Percentiles rank a stretch among this genome's conserved stretches.
These are phyloP conservation scores for Cosmia pyralina DNA, from an alignment of 2,888 invertebrate species.

Conservation along the genomic window DNA sequence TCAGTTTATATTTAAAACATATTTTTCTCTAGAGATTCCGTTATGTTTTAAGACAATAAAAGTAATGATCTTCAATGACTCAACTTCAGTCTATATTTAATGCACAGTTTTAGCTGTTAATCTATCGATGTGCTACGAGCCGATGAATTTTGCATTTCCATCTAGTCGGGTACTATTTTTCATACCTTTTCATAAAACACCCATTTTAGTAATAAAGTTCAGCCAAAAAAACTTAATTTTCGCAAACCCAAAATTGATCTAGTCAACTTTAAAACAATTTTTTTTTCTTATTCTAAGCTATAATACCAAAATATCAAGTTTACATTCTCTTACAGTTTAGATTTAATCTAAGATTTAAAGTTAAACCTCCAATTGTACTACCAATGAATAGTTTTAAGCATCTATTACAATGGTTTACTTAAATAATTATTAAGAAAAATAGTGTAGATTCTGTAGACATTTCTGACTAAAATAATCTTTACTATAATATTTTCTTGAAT, in stretches of 20 bases:
- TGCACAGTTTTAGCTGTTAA: constrained; percentile 57
- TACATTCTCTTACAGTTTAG: constrained; percentile 66
- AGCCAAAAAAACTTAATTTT: constrained; percentile 80
- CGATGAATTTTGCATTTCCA: constrained; percentile 73
- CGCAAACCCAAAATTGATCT: constrained; percentile 88
- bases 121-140: constrained; percentile 49
- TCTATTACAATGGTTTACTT: constrained; percentile 55
- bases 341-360: constrained; percentile 58
- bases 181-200: constrained; percentile 65
- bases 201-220: constrained; percentile 74
- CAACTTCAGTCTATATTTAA: constrained; percentile 48
- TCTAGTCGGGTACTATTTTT: constrained; percentile 75
- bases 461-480: constrained; percentile 30
- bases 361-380: constrained; percentile 76
- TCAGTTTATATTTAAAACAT: not conserved
- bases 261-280: constrained; percentile 83
- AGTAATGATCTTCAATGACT: constrained; percentile 24
- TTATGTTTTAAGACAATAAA: constrained; percentile 32
- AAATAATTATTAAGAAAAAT: constrained; percentile 48
- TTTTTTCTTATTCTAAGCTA: constrained; percentile 80
- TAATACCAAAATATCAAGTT: constrained; percentile 83
- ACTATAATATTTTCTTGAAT: constrained; percentile 43
- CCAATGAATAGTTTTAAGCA: constrained; percentile 78
- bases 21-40: not conserved
- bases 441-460: constrained; percentile 46